These are phyloP conservation scores for Cotesia chilonis DNA, from an alignment of 1,140 invertebrate species.

Conservation along the genomic window DNA sequence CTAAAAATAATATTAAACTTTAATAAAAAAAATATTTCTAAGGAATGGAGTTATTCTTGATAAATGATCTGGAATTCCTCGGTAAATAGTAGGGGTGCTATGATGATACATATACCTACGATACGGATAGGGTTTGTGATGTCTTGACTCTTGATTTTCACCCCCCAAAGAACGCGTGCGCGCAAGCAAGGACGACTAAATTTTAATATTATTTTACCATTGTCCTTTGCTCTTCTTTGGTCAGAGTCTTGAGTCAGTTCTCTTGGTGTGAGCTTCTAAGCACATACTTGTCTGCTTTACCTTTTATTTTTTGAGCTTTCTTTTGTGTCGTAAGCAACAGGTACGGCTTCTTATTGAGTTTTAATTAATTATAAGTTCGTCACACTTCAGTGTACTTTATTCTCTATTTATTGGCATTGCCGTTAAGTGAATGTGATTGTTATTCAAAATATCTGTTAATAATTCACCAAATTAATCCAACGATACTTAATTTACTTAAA, in stretches of 20 bases:
- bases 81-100: neutral
- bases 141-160: too few species aligned
- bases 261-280: neutral
- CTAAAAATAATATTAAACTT: too few species aligned
- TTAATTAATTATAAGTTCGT: neutral
- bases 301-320: too few species aligned
- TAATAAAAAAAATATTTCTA: constrained; percentile 6
- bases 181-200: neutral
- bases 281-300: neutral
- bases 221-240: neutral
- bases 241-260: neutral
- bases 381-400: neutral
- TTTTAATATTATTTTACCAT: neutral
- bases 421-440: neutral
- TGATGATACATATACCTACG: too few species aligned
- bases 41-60: neutral
- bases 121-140: too few species aligned
- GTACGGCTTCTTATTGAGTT: constrained; percentile 21
- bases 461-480: too few species aligned
- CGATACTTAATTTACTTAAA: neutral
- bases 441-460: neutral
- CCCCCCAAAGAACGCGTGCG: constrained; percentile 17
- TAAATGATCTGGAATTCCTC: neutral
- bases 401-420: neutral
- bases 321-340: neutral